Evolutionary conservation across 2,888 invertebrate species (phyloP), one percentile per base, ranked within the genome.

Genomic region (Cerceris ruficornis): DNA sequence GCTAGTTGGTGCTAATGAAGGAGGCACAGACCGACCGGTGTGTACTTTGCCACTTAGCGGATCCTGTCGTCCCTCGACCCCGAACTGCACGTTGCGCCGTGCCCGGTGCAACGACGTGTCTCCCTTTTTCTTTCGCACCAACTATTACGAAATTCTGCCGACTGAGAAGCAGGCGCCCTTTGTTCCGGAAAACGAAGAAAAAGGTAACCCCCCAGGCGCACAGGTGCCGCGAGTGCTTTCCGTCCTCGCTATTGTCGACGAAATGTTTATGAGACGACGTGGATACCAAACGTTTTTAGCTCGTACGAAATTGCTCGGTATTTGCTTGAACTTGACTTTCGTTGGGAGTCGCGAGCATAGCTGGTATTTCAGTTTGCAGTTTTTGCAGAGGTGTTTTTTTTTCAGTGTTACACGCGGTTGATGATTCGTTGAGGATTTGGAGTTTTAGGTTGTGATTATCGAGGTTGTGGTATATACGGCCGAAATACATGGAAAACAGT

Each of bases 1-100:
- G 84, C 86, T 87, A 85, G 90, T 85, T 88, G 88, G 91, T 91
- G 91, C 90, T 92, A 92, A 92, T 92, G 91, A 91, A 90, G 89
- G 89, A 89, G 91, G 90, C 89, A 91, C 89, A 89, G 90, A 88
- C 88, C 85, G 86, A 84, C 85, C 87, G 80, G 80, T 91, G 90
- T 91, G 88, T 91, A 86, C 91, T 89, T 87, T 89, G 86, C 88
- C 90, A 91, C 90, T 91, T 91, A 91, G 89, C 91, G 84, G 82
- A 69, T 84, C 86, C 85, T 85, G 84, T 82, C 84, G 83, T 87
- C 84, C 86, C 83, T 87, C 87, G 87, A 88, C 86, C 85, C 85
- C 84, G 83, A 83, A 87, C 86, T 82, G 83, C 81, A 76, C 83
- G 78, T 68, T 74, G 75, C 81, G 78, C 67, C 64, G 65, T 52